Base-by-base conservation (phyloP, 2,797 vertebrate genomes). In the Myotis daubentonii region DNA sequence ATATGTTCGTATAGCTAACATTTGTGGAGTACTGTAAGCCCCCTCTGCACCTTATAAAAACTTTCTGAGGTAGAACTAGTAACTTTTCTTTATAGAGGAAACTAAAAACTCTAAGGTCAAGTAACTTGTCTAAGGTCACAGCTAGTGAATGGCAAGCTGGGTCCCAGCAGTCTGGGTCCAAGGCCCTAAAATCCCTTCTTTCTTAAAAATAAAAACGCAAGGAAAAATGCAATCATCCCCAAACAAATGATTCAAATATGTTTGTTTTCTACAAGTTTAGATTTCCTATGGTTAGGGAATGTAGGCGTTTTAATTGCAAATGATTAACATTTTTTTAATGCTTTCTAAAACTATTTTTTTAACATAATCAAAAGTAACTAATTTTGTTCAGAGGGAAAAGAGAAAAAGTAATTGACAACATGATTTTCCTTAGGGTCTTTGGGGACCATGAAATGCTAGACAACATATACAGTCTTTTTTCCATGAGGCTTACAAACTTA, bases 171-270 rank as follows among this genome's bases (percentile, higher is more conserved):
- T 66, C 33, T 65, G 22, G 19, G n/a, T 57, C 49, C n/a, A 72
- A 55, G 79, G 25, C 13, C 16, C 38, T 53, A 36, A 36, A 70
- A 75, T 93, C 8, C 53, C 84, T 65, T 74, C 20, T 57, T 78
- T 66, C 71, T 86, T 53, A 38, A 81, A 94, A 88, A 57, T 75
- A 84, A 66, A 92, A 82, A 85, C 33, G n/a, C 20, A 72, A 53
- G 19, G 38, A 87, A 93, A 96, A 91, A 80, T 74, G 22, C 30
- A 72, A 53, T 13, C 36, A 38, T 78, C 47, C 4, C 28, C 55
- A 20, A 89, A 44, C 41, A 94, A 94, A 90, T 94, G 38, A 89
- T 65, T 75, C 51, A 82, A 95, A 51, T 36, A 91, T n/a, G 12
- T 78, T 84, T 92, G 28, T 53, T 89, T 87, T 36, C 44, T 57